Evolutionary conservation across 2,797 vertebrate genomes (phyloP), one percentile per base, ranked within the genome.

Genomic region (Sorex maritimensis): DNA sequence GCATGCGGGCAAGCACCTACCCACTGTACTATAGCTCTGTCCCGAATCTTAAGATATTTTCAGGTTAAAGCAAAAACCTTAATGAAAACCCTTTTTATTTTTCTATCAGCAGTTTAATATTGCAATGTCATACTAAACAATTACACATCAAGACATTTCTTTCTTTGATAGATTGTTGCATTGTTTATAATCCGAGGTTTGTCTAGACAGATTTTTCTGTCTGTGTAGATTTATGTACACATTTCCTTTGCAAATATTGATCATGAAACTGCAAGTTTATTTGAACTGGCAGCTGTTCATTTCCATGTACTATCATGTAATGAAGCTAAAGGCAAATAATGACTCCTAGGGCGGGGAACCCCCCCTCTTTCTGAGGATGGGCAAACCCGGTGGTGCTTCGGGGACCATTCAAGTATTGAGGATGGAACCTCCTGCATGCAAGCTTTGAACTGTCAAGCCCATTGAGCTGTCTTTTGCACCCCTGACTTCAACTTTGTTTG

Each of bases 211-310:
- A 11, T 78, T 94, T 94, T 82, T 78, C 46, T 58, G 68, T 85
- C 68, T 87, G 73, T 55, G 9, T 89, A 24, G 68, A 87, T 83
- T 85, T 94, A 30, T 90, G 0, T 85, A 61, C 67, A 81, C 9
- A 95, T 68, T 86, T 91, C n/a, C n/a, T 87, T 92, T 92, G 30
- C 10, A 80, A 79, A 94, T 85, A 79, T 30, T 82, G 80, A 69
- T 85, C 73, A 15, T 61, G 65, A 83, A 73, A 49, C 24, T 94
- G 12, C 1, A 88, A 86, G 44, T 80, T 71, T 68, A 28, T 30
- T 90, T 81, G 55, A 94, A 52, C 9, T 91, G 77, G 41, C 44
- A 74, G 46, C 89, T 90, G 49, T 88, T 81, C 68, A 79, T 85
- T 75, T 90, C 81, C 52, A 55, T 55, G 52, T 55, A 85, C 75